Conservation (phyloP, 2,113 vertebrate genomes). For the Rhabdomys dilectus region DNA sequence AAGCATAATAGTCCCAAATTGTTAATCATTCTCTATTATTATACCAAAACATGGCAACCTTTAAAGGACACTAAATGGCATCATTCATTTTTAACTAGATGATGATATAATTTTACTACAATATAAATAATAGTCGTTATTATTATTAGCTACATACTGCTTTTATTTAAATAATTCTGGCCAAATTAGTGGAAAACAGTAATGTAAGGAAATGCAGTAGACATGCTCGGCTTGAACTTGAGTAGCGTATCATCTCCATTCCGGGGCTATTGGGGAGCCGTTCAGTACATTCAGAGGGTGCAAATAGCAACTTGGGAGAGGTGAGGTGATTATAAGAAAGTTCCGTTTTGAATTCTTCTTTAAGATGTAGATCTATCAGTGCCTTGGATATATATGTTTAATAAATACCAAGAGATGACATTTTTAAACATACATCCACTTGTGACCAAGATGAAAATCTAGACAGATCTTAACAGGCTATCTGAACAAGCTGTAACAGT, state of each 20-base stretch:
- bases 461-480: not conserved
- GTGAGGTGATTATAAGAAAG: not conserved
- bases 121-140: not conserved
- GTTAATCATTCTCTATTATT: not conserved
- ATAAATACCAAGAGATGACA: not conserved
- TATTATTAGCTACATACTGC: slow-evolving; percentile 34
- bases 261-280: not conserved
- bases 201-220: slow-evolving; percentile 49
- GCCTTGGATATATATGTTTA: not conserved
- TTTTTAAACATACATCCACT: not conserved
- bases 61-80: not conserved
- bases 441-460: not conserved
- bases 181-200: slow-evolving; percentile 18
- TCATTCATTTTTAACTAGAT: not conserved
- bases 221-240: slow-evolving; percentile 32
- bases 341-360: not conserved
- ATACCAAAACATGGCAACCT: not conserved
- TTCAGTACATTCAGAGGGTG: not conserved
- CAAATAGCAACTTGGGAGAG: not conserved
- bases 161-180: slow-evolving; percentile 55
- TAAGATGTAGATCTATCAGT: slow-evolving; percentile 4
- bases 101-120: too few species aligned
- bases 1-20: not conserved
- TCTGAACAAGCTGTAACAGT: not conserved
- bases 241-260: not conserved